Evolutionary conservation across 2,797 vertebrate genomes (phyloP), one percentile per base, ranked within the genome.

Genomic region (Sebastes reedi): DNA sequence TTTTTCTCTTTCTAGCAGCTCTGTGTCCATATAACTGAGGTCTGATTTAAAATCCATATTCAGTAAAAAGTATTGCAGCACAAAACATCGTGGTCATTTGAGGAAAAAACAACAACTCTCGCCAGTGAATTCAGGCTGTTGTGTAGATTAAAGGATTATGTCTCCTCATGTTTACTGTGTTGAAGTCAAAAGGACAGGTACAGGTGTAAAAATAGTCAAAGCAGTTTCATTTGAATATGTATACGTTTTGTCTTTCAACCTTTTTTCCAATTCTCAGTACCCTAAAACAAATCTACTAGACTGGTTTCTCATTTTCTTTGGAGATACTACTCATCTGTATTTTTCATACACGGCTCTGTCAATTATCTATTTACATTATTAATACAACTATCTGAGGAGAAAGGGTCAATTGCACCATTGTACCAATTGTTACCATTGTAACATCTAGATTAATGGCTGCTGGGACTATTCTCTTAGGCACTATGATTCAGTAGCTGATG

Each of bases 1-100:
- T 69, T 77, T 84, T 79, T 82, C 67, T 61, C 39, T 69, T 72
- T 66, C 50, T 65, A 75, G 77, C 89, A 90, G 86, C 80, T 85
- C 75, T 87, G 82, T 90, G 69, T 89, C 68, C 81, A 69, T 75
- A 75, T 71, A 85, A 77, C 71, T 75, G 77, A 62, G 75, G 88
- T 84, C 71, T 87, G 74, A 86, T 88, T 82, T 89, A 62, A 83
- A 89, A 90, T 80, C 67, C 73, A 87, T 80, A 91, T 88, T 56
- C 59, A 42, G 25, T 20, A 13, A 60, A 60, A 85, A 70, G 20
- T 27, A 67, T 13, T 24, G 13, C 65, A 77, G 42, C 67, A 72
- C 25, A 67, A 76, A 85, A 24, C 67, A 79, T 75, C 10, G 27
- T n/a, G 61, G 56, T 61, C 46, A 76, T 78, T 50, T 81, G 3